Base-by-base conservation (phyloP, 2,113 vertebrate species). In the Merops nubicus region DNA sequence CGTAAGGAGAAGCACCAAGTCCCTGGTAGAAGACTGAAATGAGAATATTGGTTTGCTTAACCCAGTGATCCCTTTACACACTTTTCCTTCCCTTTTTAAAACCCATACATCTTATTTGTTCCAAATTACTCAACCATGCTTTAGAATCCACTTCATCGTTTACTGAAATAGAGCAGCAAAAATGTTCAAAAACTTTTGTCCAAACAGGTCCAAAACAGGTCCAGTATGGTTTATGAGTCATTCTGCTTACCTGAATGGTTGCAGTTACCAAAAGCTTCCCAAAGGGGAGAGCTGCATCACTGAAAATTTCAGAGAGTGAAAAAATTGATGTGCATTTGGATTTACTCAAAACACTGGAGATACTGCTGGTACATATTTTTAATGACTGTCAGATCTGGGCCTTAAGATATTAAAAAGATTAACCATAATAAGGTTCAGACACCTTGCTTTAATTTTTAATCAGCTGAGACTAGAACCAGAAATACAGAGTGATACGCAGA, bases 391-490 rank as follows among this genome's bases (percentile, higher is more conserved):
- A 65, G 29, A 26, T 67, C 72, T 86, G 53, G 51, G 42, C 42
- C n/a, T 96, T 91, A 93, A 87, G 60, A 62, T 91, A 86, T 95
- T 84, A 89, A 82, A 92, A 95, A 94, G 64, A 85, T 89, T 91
- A 96, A 95, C 70, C 45, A 59, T 63, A 76, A 72, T 77, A 92
- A 93, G 89, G 96, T 94, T 94, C 81, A 90, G 84, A 93, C 75
- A 91, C 45, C 70, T 95, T 91, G 62, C 29, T 79, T 53, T 47
- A 42, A 29, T 89, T 92, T 80, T 79, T 29, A 6, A 86, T 93
- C 84, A 56, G 28, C 48, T 64, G 78, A 94, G 90, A 84, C 75
- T 75, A 89, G 95, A 95, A 84, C n/a, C 78, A 89, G 92, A 91
- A 96, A 95, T 82, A 78, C 33, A 22, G 6, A 77, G 59, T 23